phyloP scores from a whole-genome alignment of 2,113 vertebrate species.

The Elgaria multicarinata region DNA sequence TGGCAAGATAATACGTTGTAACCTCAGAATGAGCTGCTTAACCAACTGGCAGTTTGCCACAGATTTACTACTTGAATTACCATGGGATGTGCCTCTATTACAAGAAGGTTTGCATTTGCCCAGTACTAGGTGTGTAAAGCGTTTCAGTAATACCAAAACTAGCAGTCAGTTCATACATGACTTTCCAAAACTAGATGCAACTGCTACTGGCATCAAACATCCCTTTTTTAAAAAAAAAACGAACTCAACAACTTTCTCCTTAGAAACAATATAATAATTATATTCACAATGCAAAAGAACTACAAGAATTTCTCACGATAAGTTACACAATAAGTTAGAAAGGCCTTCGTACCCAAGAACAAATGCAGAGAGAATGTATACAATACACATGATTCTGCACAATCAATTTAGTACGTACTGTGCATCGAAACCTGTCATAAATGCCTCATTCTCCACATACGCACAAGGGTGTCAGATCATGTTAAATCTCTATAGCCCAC shows the following conservation, averaged over 20 bases:
- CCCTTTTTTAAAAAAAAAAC: neutral
- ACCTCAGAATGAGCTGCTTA: neutral
- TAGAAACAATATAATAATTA: neutral
- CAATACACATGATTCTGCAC: neutral
- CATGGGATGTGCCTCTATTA: neutral
- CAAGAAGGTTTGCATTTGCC: neutral
- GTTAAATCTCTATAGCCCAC: neutral
- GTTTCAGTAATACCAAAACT: neutral
- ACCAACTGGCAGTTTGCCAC: slow-evolving; percentile 2
- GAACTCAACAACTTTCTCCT: neutral
- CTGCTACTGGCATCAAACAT: neutral
- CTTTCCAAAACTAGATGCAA: neutral
- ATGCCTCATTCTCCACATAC: neutral
- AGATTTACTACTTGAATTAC: neutral
- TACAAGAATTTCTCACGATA: neutral
- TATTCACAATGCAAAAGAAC: neutral
- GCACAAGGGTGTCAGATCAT: neutral
- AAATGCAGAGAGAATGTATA: neutral
- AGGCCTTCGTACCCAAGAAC: neutral
- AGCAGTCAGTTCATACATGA: neutral
- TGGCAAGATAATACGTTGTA: slow-evolving; percentile 6
- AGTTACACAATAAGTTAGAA: neutral
- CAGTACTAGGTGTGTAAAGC: neutral
- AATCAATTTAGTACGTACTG: neutral
- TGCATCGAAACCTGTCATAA: neutral